Evolutionary conservation across 2,797 vertebrate genomes (phyloP).

Genomic region (Hippopotamyrus pictus): DNA sequence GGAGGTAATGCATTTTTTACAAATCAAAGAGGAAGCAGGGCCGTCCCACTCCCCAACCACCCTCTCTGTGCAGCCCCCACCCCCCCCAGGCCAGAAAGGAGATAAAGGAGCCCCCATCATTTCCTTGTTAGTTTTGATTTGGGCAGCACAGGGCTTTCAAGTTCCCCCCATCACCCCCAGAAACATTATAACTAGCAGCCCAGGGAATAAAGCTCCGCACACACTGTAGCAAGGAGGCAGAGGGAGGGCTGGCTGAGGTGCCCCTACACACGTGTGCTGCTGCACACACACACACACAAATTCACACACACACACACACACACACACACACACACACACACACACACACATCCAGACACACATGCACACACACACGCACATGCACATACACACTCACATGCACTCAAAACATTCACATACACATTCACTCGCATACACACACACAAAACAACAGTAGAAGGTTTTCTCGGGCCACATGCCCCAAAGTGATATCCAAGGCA

Average conservation of each 20-base stretch:
- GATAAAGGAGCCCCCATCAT: conserved; percentile 84
- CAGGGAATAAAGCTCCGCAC: conserved; percentile 73
- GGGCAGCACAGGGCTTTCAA: conserved; percentile 88
- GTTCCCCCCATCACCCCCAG: conserved; percentile 90
- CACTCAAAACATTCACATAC: neutral
- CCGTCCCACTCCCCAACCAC: conserved; percentile 44
- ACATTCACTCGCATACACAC: neutral
- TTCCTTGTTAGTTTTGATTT: conserved; percentile 97
- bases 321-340: neutral
- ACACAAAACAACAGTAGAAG: conserved; percentile 25
- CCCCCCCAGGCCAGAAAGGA: conserved; percentile 71
- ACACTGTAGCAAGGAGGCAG: conserved; percentile 41
- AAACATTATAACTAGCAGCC: conserved; percentile 98
- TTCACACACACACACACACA: neutral
- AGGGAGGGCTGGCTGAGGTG: conserved; percentile 36
- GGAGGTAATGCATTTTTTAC: conserved; percentile 89
- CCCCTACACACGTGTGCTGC: conserved; percentile 36
- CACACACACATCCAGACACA: neutral
- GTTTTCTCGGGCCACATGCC: conserved; percentile 39
- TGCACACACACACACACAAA: neutral
- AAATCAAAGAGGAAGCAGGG: conserved; percentile 81
- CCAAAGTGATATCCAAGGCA: conserved; percentile 44
- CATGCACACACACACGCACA: neutral
- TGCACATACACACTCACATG: neutral
- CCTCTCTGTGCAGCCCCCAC: conserved; percentile 28